These are phyloP conservation scores for Epinephelus cyanopodus DNA, from an alignment of 2,113 vertebrate genomes.

Conservation along the genomic window DNA sequence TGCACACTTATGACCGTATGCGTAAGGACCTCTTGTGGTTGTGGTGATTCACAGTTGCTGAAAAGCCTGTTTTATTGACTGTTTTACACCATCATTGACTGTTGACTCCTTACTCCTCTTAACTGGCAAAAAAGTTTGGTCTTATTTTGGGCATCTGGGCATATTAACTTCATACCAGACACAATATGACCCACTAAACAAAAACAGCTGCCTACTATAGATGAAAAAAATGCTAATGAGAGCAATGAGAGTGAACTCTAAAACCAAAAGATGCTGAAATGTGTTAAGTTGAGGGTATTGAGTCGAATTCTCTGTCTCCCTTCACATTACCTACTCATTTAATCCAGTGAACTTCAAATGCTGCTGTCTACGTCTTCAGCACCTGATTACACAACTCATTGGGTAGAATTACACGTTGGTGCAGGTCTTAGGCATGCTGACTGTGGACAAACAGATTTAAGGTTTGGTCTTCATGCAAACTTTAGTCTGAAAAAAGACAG, in stretches of 20 bases:
- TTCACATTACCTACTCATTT: background rate
- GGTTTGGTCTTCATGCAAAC: slow-evolving; percentile 40
- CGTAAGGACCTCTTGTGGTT: too few relatives aligned
- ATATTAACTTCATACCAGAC: too few relatives aligned
- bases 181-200: too few relatives aligned
- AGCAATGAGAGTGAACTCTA: background rate
- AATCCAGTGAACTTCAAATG: slow-evolving; percentile 20
- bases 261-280: background rate
- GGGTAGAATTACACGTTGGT: slow-evolving; percentile 24
- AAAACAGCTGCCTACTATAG: background rate
- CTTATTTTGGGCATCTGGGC: too few relatives aligned
- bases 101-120: too few relatives aligned
- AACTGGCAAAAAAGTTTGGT: too few relatives aligned
- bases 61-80: too few relatives aligned
- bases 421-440: slow-evolving; percentile 41
- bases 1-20: too few relatives aligned
- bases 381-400: slow-evolving; percentile 27
- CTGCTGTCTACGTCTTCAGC: background rate
- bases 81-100: too few relatives aligned
- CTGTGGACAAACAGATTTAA: slow-evolving; percentile 49
- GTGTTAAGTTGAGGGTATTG: background rate
- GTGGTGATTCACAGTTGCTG: too few relatives aligned
- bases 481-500: slow-evolving; percentile 34
- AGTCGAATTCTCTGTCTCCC: background rate
- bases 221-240: background rate